phyloP scores from a whole-genome alignment of 1,140 invertebrate genomes.

The Macrosteles quadrilineatus region DNA sequence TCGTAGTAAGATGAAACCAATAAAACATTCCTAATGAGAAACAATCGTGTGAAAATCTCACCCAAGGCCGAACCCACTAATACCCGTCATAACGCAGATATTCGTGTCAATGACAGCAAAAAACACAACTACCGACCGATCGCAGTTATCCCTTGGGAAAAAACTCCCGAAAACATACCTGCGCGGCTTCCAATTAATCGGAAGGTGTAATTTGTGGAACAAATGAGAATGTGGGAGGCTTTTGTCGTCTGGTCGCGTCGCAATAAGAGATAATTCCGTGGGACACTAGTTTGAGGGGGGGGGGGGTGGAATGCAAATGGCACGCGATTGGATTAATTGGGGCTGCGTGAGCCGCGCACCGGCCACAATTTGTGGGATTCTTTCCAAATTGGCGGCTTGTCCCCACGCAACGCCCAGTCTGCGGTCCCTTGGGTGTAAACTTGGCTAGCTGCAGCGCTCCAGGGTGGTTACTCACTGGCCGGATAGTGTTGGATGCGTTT shows the following conservation, averaged over 20 bases:
- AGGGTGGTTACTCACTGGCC: too few species aligned
- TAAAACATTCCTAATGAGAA: too few species aligned
- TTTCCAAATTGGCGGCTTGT: conserved; percentile 5
- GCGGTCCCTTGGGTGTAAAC: too few species aligned
- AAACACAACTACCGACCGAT: background rate
- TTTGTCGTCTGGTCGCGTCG: too few species aligned
- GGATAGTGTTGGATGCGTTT: too few species aligned
- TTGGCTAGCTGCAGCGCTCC: too few species aligned
- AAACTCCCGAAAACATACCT: background rate
- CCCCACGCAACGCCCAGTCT: conserved; percentile 7
- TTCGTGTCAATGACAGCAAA: too few species aligned
- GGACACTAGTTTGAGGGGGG: background rate
- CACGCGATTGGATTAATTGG: conserved; percentile 13
- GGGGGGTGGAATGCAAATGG: conserved; percentile 5
- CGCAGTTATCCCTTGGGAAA: background rate
- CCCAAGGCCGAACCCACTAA: too few species aligned
- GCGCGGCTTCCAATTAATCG: background rate
- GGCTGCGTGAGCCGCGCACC: background rate
- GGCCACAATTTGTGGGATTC: conserved; percentile 13
- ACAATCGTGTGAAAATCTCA: too few species aligned
- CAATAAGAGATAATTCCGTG: background rate
- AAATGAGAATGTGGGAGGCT: background rate
- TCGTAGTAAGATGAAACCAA: too few species aligned
- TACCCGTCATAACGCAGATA: too few species aligned
- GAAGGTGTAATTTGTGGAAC: conserved; percentile 5